These are phyloP conservation scores for Myopa testacea DNA, from an alignment of 2,888 invertebrate genomes.

Conservation along the genomic window DNA sequence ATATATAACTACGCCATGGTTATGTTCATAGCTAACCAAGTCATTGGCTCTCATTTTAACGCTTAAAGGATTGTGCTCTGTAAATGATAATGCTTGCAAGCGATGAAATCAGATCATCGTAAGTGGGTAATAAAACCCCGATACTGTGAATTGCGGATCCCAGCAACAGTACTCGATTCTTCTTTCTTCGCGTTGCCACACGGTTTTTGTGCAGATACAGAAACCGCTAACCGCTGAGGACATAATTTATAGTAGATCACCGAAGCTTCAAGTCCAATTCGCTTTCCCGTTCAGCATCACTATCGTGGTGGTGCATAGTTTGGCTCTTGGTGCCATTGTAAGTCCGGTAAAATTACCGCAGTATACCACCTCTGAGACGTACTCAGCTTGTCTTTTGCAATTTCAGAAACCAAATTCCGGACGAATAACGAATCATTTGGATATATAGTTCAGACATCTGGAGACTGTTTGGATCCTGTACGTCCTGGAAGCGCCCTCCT, in stretches of 20 bases:
- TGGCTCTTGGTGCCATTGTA: conserved; percentile 48
- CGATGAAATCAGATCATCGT: too few relatives aligned
- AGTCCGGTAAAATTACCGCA: conserved; percentile 45
- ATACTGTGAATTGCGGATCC: too few relatives aligned
- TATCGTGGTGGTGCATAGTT: conserved; percentile 49
- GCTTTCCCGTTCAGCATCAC: conserved; percentile 51
- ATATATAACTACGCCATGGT: too few relatives aligned
- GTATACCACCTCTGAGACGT: too few relatives aligned
- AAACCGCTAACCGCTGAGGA: conserved; percentile 51
- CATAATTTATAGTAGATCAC: conserved; percentile 47
- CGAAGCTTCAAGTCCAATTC: conserved; percentile 52
- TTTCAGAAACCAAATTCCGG: conserved; percentile 46
- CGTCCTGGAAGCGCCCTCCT: conserved; percentile 47
- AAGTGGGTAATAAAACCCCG: too few relatives aligned
- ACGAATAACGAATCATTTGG: conserved; percentile 53
- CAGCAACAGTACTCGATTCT: not conserved
- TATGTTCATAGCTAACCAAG: too few relatives aligned
- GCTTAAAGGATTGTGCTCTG: too few relatives aligned
- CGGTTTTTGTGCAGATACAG: conserved; percentile 43
- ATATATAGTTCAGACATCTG: conserved; percentile 53
- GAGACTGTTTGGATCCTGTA: conserved; percentile 52
- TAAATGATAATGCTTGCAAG: too few relatives aligned
- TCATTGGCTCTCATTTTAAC: too few relatives aligned
- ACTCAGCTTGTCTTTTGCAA: not conserved
- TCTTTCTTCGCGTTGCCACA: not conserved